These are phyloP conservation scores for Heliconius charithonia DNA, from an alignment of 2,888 invertebrate genomes.

Conservation along the genomic window DNA sequence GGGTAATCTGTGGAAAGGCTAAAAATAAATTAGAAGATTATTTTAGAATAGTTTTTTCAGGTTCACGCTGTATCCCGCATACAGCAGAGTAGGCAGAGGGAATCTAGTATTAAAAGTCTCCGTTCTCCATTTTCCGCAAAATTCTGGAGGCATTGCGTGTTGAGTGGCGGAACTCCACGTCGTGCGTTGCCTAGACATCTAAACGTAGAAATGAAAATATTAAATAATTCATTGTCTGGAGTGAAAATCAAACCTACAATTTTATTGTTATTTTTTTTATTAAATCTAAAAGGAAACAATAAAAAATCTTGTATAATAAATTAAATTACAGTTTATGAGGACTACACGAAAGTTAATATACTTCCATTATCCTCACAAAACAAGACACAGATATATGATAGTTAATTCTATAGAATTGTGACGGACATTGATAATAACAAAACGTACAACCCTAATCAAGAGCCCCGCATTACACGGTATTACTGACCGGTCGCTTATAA, in stretches of 20 bases:
- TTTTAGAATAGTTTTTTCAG: background rate
- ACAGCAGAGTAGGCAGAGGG: no score
- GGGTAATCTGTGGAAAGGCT: background rate
- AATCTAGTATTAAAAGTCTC: no score
- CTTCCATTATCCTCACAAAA: conserved; percentile 51
- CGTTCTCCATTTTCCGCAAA: no score
- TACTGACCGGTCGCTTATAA: conserved; percentile 65
- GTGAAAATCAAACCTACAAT: no score
- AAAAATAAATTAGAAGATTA: background rate
- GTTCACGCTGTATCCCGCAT: no score
- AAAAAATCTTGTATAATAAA: background rate
- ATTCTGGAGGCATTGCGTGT: no score
- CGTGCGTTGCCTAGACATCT: no score
- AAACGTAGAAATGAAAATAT: no score
- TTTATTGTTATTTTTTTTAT: no score
- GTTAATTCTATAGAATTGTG: conserved; percentile 55
- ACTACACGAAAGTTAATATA: background rate
- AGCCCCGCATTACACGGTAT: conserved; percentile 51
- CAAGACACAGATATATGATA: conserved; percentile 76
- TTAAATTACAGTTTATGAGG: background rate
- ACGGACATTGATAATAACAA: conserved; percentile 54
- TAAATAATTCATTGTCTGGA: background rate
- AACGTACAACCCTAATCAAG: conserved; percentile 70
- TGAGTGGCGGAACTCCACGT: no score
- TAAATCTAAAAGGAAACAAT: background rate